Evolutionary conservation across 30 jellyfish, hydroid and myxozoan species (phyloP), one percentile per base, ranked within the genome.

Genomic region (Phacellophora camtschatica): DNA sequence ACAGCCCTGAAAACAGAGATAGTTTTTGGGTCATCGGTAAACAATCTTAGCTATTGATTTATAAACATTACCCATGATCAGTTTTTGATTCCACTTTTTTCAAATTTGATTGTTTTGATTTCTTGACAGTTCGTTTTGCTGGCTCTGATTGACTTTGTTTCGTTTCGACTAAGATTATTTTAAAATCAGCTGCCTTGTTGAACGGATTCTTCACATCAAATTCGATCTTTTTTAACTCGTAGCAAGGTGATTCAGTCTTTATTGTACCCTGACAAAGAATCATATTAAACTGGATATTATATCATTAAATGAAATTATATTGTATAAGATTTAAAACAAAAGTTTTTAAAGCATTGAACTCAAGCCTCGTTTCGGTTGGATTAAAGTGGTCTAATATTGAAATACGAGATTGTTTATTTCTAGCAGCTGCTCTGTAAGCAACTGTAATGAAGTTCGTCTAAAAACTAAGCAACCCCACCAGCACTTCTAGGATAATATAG

Each of bases 241-340:
- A 94, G 61, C 99, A 94, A 5, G 99, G 99, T 0, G 95, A 58
- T 42, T 72, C 96, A 8, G 88, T 82, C 45, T 54, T 83, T 45
- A 76, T 35, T 7, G 88, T 45, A 4, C 84, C 92, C 99, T 94
- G 37, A 41, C 36, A 42, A 13, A n/a, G 24, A 68, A 16, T 20
- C 15, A 11, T 12, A 6, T 39, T 39, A 15, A 39, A 6, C n/a
- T n/a, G n/a, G n/a, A n/a, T n/a, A n/a, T n/a, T n/a, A n/a, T n/a
- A n/a, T n/a, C n/a, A n/a, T n/a, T n/a, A n/a, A n/a, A n/a, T n/a
- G n/a, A n/a, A n/a, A n/a, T n/a, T n/a, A n/a, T n/a, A n/a, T n/a
- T n/a, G n/a, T n/a, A n/a, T n/a, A n/a, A n/a, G n/a, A n/a, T n/a
- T n/a, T n/a, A n/a, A n/a, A n/a, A n/a, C n/a, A n/a, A n/a, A n/a